Evolutionary conservation across 2,888 invertebrate species (phyloP).

Genomic region (Cryptosula pallasiana): DNA sequence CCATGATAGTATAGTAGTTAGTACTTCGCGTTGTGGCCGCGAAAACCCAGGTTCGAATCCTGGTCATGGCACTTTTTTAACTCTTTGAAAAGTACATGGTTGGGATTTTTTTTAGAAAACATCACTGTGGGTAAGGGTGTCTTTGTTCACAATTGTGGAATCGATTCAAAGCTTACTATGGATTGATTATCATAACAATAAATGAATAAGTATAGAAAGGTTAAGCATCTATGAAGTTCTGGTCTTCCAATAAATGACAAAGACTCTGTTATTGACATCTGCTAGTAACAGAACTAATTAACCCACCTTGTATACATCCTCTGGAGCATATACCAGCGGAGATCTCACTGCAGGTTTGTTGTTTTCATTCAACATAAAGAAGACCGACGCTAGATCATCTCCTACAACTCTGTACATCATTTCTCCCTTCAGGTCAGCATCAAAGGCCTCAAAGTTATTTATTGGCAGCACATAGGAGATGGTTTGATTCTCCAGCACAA

Average conservation of each 20-base stretch:
- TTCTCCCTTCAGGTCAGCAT: background rate
- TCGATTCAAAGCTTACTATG: too few relatives aligned
- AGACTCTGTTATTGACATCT: too few relatives aligned
- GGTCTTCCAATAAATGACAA: too few relatives aligned
- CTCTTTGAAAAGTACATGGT: background rate
- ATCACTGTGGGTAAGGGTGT: too few relatives aligned
- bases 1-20: constrained; percentile 21
- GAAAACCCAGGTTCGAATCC: constrained; percentile 20
- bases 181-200: too few relatives aligned
- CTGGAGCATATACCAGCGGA: background rate
- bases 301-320: background rate
- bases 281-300: too few relatives aligned
- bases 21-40: constrained; percentile 22
- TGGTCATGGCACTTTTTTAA: constrained; percentile 6
- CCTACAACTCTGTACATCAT: constrained; percentile 6
- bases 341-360: background rate
- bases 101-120: too few relatives aligned
- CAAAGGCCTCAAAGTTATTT: background rate
- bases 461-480: background rate
- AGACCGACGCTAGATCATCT: background rate
- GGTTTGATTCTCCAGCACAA: constrained; percentile 13
- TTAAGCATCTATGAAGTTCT: too few relatives aligned
- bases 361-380: constrained; percentile 12
- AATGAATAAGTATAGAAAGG: too few relatives aligned
- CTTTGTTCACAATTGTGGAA: too few relatives aligned